Evolutionary conservation across 1,140 invertebrate species (phyloP).

Genomic region (Teleopsis dalmanni): DNA sequence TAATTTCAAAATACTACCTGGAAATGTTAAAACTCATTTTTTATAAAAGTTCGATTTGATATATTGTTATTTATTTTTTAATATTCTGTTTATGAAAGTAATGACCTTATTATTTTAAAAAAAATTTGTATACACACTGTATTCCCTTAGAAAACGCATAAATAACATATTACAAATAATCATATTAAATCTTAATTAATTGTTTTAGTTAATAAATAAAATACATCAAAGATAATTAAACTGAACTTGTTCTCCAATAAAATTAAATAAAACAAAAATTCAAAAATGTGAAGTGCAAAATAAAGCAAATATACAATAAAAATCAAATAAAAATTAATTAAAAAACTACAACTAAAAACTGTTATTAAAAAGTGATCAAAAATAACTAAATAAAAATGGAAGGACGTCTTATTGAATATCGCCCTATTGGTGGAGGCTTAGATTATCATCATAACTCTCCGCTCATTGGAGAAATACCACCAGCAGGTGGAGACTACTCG

Average conservation of each 20-base stretch:
- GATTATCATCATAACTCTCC: conserved; percentile 55
- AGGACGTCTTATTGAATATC: conserved; percentile 53
- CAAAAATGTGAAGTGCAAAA: background rate
- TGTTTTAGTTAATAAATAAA: conserved; percentile 15
- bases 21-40: too few species aligned
- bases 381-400: conserved; percentile 45
- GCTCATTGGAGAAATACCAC: conserved; percentile 53
- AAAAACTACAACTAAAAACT: background rate
- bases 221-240: background rate
- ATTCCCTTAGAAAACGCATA: too few species aligned
- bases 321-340: conserved; percentile 1
- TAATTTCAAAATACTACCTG: too few species aligned
- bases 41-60: too few species aligned
- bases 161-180: too few species aligned
- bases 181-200: too few species aligned
- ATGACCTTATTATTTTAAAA: too few species aligned
- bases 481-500: conserved; percentile 48
- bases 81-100: too few species aligned
- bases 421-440: conserved; percentile 52
- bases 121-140: too few species aligned
- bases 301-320: background rate
- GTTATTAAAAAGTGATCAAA: conserved; percentile 2
- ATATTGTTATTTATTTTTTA: too few species aligned
- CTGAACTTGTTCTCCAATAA: background rate
- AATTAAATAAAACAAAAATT: background rate